Conservation (phyloP, 2,797 vertebrate species). For the Cyprinella venusta region DNA sequence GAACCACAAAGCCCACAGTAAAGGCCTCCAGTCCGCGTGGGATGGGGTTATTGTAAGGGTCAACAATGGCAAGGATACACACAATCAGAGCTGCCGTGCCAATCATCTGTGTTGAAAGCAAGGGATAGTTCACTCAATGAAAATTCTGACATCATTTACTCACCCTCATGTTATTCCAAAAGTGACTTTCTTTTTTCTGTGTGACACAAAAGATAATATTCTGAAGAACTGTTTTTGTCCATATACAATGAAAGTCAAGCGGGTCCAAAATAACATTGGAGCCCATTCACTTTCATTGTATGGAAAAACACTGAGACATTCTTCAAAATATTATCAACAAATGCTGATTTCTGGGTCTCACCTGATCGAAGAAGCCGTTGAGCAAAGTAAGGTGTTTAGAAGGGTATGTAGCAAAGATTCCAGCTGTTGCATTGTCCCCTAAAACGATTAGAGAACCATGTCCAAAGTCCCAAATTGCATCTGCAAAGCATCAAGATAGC, state of each 20-base stretch:
- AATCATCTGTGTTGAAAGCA: conserved; percentile 78
- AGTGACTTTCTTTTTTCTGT: background rate
- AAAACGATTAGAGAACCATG: conserved; percentile 71
- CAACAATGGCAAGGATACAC: conserved; percentile 87
- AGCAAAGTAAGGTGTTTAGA: conserved; percentile 82
- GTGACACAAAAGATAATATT: background rate
- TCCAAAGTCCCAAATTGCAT: conserved; percentile 82
- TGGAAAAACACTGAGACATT: background rate
- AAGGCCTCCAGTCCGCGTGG: conserved; percentile 85
- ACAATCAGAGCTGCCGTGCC: conserved; percentile 87
- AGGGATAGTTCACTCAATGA: background rate
- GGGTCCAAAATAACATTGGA: background rate
- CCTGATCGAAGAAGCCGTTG: conserved; percentile 90
- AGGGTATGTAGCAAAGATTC: conserved; percentile 90
- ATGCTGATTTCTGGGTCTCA: conserved; percentile 59
- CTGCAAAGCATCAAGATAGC: conserved; percentile 63
- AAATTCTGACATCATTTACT: background rate
- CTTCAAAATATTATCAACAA: background rate
- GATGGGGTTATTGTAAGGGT: conserved; percentile 85
- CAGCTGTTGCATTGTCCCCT: conserved; percentile 83
- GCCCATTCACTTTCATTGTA: background rate
- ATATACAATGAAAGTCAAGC: background rate
- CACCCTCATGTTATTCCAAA: background rate
- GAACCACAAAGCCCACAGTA: conserved; percentile 84
- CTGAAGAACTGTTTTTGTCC: background rate